Percentiles rank a stretch among this genome's conserved stretches.
phyloP scores from a whole-genome alignment of 2,797 vertebrate species.

The Megalops cyprinoides region DNA sequence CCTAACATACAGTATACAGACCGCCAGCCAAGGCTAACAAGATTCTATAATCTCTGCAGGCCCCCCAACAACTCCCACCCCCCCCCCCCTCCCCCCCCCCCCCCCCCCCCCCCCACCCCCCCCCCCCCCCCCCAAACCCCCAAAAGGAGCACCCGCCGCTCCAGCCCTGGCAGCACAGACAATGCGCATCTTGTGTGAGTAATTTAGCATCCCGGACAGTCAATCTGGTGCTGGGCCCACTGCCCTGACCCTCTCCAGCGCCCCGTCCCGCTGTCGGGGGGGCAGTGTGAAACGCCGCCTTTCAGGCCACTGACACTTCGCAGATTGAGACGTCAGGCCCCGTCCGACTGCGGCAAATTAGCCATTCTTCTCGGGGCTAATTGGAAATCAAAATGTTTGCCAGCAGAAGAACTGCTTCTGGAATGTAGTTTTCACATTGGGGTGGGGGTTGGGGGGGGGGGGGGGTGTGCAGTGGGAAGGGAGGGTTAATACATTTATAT shows the following conservation, averaged over 20 bases:
- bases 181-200: constrained; percentile 83
- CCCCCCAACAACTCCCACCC: constrained; percentile 67
- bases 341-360: constrained; percentile 89
- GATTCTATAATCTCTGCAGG: constrained; percentile 73
- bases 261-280: constrained; percentile 69
- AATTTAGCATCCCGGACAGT: constrained; percentile 77
- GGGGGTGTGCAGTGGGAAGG: too few relatives aligned
- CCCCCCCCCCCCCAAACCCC: constrained; percentile 22
- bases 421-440: not conserved
- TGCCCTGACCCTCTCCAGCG: constrained; percentile 83
- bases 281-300: constrained; percentile 82
- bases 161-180: constrained; percentile 63
- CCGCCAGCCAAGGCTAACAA: constrained; percentile 73
- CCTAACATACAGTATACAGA: constrained; percentile 61
- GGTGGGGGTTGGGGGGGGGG: too few relatives aligned
- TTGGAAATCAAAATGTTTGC: constrained; percentile 95
- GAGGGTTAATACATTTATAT: not conserved
- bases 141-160: constrained; percentile 41
- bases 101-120: constrained; percentile 62
- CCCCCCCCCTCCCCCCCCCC: constrained; percentile 40
- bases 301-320: constrained; percentile 88
- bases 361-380: constrained; percentile 92
- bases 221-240: constrained; percentile 81
- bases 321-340: constrained; percentile 97
- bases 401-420: constrained; percentile 57